Evolutionary conservation across 2,888 invertebrate species (phyloP), one percentile per base, ranked within the genome.

Genomic region (Chaitophorus viminalis): DNA sequence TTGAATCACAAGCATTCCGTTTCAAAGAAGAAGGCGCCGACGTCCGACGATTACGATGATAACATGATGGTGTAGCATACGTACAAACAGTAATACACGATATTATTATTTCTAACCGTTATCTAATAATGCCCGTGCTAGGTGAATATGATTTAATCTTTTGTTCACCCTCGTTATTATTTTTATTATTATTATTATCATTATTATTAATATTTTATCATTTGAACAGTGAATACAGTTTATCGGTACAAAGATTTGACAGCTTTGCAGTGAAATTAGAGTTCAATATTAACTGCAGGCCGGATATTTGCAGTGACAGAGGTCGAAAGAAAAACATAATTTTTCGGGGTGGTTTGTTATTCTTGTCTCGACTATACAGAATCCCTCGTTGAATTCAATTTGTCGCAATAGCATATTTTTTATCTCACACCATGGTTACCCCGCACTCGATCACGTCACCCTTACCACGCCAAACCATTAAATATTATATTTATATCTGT

Each of bases 271-370:
- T 11, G 68, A 46, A 39, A 68, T 68, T 65, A 84, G 31, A 77
- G 17, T 33, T 25, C 17, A 1, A 77, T 77, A 85, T 77, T 85
- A 79, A 79, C 78, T 29, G 54, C 17, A n/a, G 25, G 70, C 70
- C n/a, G 39, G 79, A 65, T 81, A 74, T 74, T 18, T 81, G 36
- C 81, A 81, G 87, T 81, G 87, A 87, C 87, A 87, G 87, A 87
- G 87, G 87, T 74, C 39, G 79, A 81, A 81, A 87, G 17, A 39
- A 81, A 46, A 81, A 65, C 78, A 72, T 79, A 3, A 2, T 14
- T 3, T 21, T 54, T 46, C 78, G 18, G 36, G 85, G 60, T 9
- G 29, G 74, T 87, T 70, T 39, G 72, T 74, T 75, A 65, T 60
- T 87, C 65, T 87, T 54, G 60, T 60, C 72, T 72, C 18, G 18